Percentiles rank a stretch among this genome's conserved stretches.
Conservation (phyloP, 2,797 vertebrate species). For the Odontamblyopus lacepedii region DNA sequence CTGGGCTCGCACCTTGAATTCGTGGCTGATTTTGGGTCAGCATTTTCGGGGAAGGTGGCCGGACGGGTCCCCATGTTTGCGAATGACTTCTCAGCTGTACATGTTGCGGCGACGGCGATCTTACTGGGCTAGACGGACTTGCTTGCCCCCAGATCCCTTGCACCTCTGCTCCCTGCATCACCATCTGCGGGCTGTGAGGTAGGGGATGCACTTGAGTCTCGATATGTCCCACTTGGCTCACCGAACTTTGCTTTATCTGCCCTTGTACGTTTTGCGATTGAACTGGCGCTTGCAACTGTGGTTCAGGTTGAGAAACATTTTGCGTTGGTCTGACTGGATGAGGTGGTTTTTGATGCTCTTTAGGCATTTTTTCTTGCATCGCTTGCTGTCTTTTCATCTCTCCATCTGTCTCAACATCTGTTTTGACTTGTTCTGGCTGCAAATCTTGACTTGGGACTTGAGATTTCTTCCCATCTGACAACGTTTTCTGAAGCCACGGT, state of each 20-base stretch:
- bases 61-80: conserved; percentile 59
- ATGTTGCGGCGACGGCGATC: conserved; percentile 50
- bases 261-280: conserved; percentile 21
- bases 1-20: not conserved
- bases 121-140: conserved; percentile 41
- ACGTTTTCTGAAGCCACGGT: conserved; percentile 76
- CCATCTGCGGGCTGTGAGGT: conserved; percentile 18
- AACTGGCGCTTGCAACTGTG: conserved; percentile 28
- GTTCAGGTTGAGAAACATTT: conserved; percentile 22
- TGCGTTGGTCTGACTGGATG: conserved; percentile 24
- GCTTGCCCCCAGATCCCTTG: conserved; percentile 36
- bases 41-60: conserved; percentile 51
- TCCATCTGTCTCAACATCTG: conserved; percentile 16
- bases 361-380: conserved; percentile 18
- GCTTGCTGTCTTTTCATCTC: conserved; percentile 19
- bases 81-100: conserved; percentile 61
- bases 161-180: conserved; percentile 27
- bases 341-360: conserved; percentile 21
- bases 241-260: conserved; percentile 20
- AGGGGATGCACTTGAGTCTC: conserved; percentile 27
- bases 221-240: conserved; percentile 12
- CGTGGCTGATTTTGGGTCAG: conserved; percentile 26
- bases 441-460: conserved; percentile 21
- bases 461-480: conserved; percentile 23
- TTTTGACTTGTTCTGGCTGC: conserved; percentile 12